phyloP scores from a whole-genome alignment of 2,113 vertebrate genomes.

The Melospiza melodia region DNA sequence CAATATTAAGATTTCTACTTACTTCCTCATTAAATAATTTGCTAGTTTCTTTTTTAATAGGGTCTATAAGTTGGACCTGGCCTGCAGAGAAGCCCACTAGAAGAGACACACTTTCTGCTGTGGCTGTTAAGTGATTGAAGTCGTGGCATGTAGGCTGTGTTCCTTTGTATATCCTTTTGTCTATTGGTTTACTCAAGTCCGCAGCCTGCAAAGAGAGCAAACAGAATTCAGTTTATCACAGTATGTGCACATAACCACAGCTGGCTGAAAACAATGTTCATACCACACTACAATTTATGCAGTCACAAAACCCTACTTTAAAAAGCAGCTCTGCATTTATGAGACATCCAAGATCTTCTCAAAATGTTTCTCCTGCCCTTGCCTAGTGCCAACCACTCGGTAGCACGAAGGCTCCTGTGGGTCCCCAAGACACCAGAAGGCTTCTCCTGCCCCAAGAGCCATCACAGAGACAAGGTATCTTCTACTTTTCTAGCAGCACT shows the following conservation, averaged over 20 bases:
- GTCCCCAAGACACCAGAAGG: neutral
- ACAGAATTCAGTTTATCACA: constrained; percentile 53
- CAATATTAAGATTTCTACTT: constrained; percentile 71
- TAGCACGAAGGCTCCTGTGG: neutral
- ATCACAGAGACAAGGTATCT: neutral
- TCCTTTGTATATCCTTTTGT: constrained; percentile 99
- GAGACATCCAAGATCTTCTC: neutral
- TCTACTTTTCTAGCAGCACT: neutral
- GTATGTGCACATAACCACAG: neutral
- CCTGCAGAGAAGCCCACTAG: constrained; percentile 99
- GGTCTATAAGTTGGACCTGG: constrained; percentile 99
- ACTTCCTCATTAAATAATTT: constrained; percentile 99
- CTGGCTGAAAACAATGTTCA: neutral
- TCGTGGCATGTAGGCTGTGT: constrained; percentile 99
- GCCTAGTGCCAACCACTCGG: neutral
- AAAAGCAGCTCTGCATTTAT: neutral
- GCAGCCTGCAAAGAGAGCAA: constrained; percentile 86
- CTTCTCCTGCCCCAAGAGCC: neutral
- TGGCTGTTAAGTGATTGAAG: constrained; percentile 98
- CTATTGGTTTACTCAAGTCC: constrained; percentile 98
- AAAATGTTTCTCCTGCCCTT: neutral
- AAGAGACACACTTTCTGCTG: constrained; percentile 96
- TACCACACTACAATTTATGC: neutral
- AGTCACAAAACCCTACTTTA: constrained; percentile 21
- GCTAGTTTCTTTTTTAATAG: constrained; percentile 99